These are phyloP conservation scores for Aphelinus atriplicis DNA, from an alignment of 1,140 invertebrate species.

Conservation along the genomic window DNA sequence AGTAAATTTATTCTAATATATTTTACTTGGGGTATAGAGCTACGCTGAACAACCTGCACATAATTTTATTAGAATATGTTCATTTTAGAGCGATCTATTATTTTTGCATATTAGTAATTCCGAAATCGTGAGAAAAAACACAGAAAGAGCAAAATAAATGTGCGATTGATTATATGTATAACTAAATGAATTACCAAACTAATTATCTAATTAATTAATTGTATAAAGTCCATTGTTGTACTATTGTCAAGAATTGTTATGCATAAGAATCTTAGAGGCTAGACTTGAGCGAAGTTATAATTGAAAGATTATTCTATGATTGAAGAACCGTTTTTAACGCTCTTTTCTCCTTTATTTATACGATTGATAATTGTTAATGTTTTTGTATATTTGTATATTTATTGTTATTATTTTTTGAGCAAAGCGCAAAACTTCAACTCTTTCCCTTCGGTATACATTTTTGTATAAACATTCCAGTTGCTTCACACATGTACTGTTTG, in stretches of 20 bases:
- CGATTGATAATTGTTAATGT: slow-evolving; percentile 22
- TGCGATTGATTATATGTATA: too few relatives aligned
- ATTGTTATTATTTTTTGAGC: slow-evolving; percentile 10
- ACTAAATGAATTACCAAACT: too few relatives aligned
- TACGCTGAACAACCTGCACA: too few relatives aligned
- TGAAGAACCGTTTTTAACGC: slow-evolving; percentile 1
- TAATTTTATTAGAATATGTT: too few relatives aligned
- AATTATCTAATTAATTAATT: background rate
- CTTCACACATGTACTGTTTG: background rate
- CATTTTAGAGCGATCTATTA: too few relatives aligned
- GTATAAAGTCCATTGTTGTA: background rate
- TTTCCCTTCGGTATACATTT: background rate
- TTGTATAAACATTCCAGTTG: slow-evolving; percentile 13
- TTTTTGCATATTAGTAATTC: too few relatives aligned
- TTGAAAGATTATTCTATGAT: background rate
- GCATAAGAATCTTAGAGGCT: background rate
- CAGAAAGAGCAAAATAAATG: too few relatives aligned
- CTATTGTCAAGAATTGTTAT: background rate
- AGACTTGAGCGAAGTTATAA: background rate
- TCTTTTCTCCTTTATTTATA: slow-evolving; percentile 24
- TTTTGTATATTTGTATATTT: slow-evolving; percentile 26
- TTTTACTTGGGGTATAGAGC: too few relatives aligned
- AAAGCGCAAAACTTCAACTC: background rate
- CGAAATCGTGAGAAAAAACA: too few relatives aligned
- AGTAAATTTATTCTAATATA: too few relatives aligned